phyloP scores from a whole-genome alignment of 2,113 vertebrate genomes.

The Alces alces region DNA sequence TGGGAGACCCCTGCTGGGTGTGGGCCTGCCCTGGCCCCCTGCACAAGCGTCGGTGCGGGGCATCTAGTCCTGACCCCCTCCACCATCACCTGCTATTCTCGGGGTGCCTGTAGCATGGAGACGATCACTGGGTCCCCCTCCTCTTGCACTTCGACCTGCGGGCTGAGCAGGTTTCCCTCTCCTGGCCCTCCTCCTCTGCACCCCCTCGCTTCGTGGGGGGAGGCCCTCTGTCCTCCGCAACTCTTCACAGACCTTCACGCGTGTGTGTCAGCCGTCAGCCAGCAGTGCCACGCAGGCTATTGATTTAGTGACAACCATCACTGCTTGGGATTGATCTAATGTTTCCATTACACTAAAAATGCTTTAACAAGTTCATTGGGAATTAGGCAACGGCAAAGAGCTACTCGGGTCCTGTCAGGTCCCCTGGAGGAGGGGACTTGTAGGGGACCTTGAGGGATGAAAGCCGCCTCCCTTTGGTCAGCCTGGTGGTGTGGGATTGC shows the following conservation, averaged over 20 bases:
- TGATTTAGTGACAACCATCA: conserved; percentile 82
- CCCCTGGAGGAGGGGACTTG: conserved; percentile 61
- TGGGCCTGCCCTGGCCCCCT: fast-evolving
- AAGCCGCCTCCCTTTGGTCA: not conserved
- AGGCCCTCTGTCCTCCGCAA: conserved; percentile 12
- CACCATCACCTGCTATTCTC: not conserved
- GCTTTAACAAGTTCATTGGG: conserved; percentile 81
- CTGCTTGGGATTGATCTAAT: conserved; percentile 72
- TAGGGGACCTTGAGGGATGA: conserved; percentile 37
- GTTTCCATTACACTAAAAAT: conserved; percentile 82
- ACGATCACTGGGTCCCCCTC: conserved; percentile 27
- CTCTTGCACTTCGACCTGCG: conserved; percentile 46
- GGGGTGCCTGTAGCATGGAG: conserved; percentile 41
- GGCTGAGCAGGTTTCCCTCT: conserved; percentile 63
- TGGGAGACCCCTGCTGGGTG: fast-evolving
- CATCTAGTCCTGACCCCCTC: not conserved
- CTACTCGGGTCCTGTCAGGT: conserved; percentile 32
- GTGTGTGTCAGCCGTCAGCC: conserved; percentile 60
- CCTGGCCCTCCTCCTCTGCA: fast-evolving
- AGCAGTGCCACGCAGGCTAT: conserved; percentile 67
- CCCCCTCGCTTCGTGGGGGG: conserved; percentile 47
- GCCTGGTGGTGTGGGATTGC: not conserved
- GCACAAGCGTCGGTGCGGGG: fast-evolving
- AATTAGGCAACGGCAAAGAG: conserved; percentile 52
- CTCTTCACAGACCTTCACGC: conserved; percentile 58